A percentile compares a stretch with the other conserved stretches of the same genome.
Conservation (phyloP, 2,113 vertebrate species). For the Thryonomys swinderianus region DNA sequence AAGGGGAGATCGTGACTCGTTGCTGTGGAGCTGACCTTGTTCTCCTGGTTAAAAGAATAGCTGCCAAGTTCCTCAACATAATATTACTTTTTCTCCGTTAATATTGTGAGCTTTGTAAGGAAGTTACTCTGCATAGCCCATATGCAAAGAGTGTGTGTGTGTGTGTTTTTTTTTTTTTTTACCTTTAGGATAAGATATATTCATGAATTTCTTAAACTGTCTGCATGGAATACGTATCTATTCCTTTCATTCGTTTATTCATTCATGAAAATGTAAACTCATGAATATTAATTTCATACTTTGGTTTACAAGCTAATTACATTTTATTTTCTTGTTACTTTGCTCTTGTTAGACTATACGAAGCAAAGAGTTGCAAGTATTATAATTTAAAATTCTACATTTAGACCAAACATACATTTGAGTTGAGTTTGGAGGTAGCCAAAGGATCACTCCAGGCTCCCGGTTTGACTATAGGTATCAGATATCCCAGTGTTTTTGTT, state of each 20-base stretch:
- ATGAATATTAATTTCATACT: background rate
- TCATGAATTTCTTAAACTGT: background rate
- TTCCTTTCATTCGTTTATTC: background rate
- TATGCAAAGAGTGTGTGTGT: background rate
- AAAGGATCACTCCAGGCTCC: background rate
- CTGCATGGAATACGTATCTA: background rate
- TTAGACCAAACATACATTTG: background rate
- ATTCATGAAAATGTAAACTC: background rate
- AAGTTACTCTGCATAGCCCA: background rate
- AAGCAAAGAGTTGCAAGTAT: background rate
- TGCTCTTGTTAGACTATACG: background rate
- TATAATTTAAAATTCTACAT: background rate
- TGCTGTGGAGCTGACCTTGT: background rate
- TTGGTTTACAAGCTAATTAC: background rate
- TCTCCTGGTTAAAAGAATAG: background rate
- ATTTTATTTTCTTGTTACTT: background rate
- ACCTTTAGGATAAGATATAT: background rate
- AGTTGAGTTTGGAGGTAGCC: background rate
- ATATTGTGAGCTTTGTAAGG: fast-evolving
- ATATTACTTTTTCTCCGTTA: fast-evolving
- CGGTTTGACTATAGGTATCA: background rate
- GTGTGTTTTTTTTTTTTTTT: fast-evolving
- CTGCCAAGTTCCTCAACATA: background rate
- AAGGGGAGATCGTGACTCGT: fast-evolving
- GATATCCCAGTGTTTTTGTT: background rate